Percentiles rank a stretch among this genome's conserved stretches.
Conservation (phyloP, 2,797 vertebrate genomes). For the Oryzias sinensis region DNA sequence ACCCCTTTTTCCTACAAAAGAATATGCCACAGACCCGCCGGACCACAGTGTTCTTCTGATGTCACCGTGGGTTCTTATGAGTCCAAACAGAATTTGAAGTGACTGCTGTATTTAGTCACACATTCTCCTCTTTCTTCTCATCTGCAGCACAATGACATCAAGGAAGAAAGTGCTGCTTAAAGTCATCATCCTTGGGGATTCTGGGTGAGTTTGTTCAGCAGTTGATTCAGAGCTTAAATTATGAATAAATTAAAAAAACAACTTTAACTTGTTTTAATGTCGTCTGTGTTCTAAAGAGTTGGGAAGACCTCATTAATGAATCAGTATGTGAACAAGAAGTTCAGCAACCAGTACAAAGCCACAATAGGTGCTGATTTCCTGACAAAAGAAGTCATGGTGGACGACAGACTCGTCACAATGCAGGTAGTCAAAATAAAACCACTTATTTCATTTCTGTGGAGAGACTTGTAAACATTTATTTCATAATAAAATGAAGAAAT, state of each 20-base stretch:
- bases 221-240: too few relatives aligned
- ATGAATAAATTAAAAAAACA: too few relatives aligned
- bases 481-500: too few relatives aligned
- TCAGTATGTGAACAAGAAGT: slow-evolving; percentile 99
- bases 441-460: too few relatives aligned
- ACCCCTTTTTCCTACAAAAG: too few relatives aligned
- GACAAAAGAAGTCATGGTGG: slow-evolving; percentile 99
- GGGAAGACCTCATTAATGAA: slow-evolving; percentile 99
- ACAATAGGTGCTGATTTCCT: slow-evolving; percentile 99
- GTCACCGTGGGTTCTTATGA: too few relatives aligned
- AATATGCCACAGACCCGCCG: too few relatives aligned
- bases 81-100: too few relatives aligned
- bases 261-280: slow-evolving; percentile 20
- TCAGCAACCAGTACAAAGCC: slow-evolving; percentile 99
- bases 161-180: slow-evolving; percentile 99
- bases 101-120: neutral
- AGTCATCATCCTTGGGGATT: slow-evolving; percentile 98
- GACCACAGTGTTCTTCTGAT: too few relatives aligned
- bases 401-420: slow-evolving; percentile 99
- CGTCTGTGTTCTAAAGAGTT: slow-evolving; percentile 77
- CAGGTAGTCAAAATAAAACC: slow-evolving; percentile 80
- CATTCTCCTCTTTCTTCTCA: slow-evolving; percentile 45
- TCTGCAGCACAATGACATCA: slow-evolving; percentile 92
- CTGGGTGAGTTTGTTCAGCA: slow-evolving; percentile 81
- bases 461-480: too few relatives aligned